Evolutionary conservation across 2,797 vertebrate species (phyloP), one percentile per base, ranked within the genome.

Genomic region (Streptopelia turtur): DNA sequence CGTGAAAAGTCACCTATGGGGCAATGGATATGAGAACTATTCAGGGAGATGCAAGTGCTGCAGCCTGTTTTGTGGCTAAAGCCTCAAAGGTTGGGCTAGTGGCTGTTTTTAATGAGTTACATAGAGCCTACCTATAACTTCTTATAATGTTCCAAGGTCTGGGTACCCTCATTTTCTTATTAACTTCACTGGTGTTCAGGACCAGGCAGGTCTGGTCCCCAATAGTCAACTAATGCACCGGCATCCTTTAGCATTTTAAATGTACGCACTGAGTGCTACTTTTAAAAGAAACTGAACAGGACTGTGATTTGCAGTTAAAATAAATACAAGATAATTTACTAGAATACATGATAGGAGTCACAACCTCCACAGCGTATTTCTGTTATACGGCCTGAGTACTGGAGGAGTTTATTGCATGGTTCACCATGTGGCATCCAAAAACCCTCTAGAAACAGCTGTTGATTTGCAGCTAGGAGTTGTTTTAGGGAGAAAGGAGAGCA

Each of bases 261-360:
- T 65, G 23, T 5, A 27, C 8, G 16, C 50, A 23, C 24, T 52
- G 28, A 82, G 43, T 11, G 16, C 33, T 89, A 15, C 49, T 80
- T 89, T 61, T 80, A 66, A 25, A 66, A 70, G 69, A 88, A 61
- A 60, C 85, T n/a, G 57, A 79, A 35, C 17, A 59, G 23, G n/a
- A 84, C 49, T 49, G 4, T 17, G n/a, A 66, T 83, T 94, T 94
- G 30, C 49, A 75, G 53, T 43, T 91, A 64, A 68, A 95, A 86
- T 78, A 89, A 93, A 83, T 49, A 33, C 13, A 43, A 80, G 47
- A 43, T 35, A 56, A 60, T 75, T 76, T 72, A 66, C 78, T 89
- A 79, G 37, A 91, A n/a, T 35, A 49, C 11, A 9, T 41, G 66
- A 16, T 20, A 59, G 37, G 28, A 93, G 60, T 86, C 22, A 27